Evolutionary conservation across 2,797 vertebrate genomes (phyloP), one percentile per base, ranked within the genome.

Genomic region (Anguilla megastoma): DNA sequence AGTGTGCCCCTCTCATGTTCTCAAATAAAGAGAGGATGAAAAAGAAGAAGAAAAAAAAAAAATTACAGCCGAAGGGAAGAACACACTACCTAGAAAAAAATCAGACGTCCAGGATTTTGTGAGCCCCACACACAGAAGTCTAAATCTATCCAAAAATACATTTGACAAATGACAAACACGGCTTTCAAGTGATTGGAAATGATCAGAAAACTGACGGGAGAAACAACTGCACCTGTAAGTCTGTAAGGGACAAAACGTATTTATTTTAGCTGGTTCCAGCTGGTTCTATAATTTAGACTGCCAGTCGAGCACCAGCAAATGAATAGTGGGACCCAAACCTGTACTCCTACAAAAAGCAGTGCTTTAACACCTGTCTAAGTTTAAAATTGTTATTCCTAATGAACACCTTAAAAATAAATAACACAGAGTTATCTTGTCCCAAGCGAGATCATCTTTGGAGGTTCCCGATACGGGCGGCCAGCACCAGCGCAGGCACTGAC

Each of bases 1-100:
- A 82, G 79, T 50, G 79, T 82, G 79, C 45, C 79, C 7, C 79
- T 82, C 79, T 48, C 45, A 0, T 82, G 79, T 27, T 82, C 79
- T 50, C 41, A 82, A 82, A 82, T 50, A 82, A 82, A 82, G 45
- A 82, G 41, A n/a, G 16, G 21, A 82, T 21, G 9, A 50, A 82
- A 48, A 36, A 76, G 36, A 14, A 12, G 4, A 50, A 48, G 7
- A 82, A 48, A 36, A 76, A 36, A n/a, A 14, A 12, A 14, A 50
- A 48, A 21, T 2, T 30, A 16, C 33, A 76, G 74, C 12, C 3
- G 41, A 76, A 41, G 79, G 45, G 24, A 82, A n/a, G 41, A 82
- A 50, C 79, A 9, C 45, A 0, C 21, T 21, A 50, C 41, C 45
- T 24, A 48, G 21, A 82, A 50, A 82, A 82, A 52, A 52, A n/a